Base-by-base conservation (phyloP, 2,888 invertebrate species). In the Notodonta dromedarius region DNA sequence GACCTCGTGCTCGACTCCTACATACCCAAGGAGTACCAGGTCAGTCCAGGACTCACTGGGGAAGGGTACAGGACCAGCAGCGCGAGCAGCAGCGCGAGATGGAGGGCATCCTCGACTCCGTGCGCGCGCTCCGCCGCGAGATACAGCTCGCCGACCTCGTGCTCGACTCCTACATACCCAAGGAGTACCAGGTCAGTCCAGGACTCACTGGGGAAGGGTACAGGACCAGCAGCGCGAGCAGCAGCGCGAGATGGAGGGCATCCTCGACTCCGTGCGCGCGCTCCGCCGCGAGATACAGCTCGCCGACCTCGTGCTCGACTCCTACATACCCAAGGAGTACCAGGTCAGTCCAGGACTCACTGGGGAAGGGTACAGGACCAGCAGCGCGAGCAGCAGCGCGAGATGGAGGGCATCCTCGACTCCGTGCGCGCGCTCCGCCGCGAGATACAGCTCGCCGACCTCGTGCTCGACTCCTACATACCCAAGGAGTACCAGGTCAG, bases 11-110 rank as follows among this genome's bases (percentile, higher is more conserved):
- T 99, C 48, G 98, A 98, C 84, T 96, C 96, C 54, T 99, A 98
- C 84, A 98, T 99, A 86, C 99, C 99, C 0, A 96, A 96, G 77
- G 97, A 98, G 85, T 99, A 98, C 89, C 97, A 98, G 94, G 97
- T 97, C 55, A 50, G 16, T 50, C 5, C 35, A 24, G 24, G 24
- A 24, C 24, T 24, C 24, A 24, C 24, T 2, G 24, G 24, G 24
- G 24, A 24, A 24, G 24, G 24, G 2, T 24, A 24, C 24, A 24
- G 0, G 98, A 98, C 88, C 96, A 97, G 76, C 97, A 98, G 83
- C 95, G 98, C 67, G 99, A 99, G 79, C 98, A 99, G 84, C 99
- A 99, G 92, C 92, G 99, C 52, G 99, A 99, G 93, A 98, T 98
- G 96, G 99, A 99, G 88, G 98, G 98, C 1, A 95, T 99, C 16